Base-by-base conservation (phyloP, 2,797 vertebrate genomes). In the Sarcoramphus papa region DNA sequence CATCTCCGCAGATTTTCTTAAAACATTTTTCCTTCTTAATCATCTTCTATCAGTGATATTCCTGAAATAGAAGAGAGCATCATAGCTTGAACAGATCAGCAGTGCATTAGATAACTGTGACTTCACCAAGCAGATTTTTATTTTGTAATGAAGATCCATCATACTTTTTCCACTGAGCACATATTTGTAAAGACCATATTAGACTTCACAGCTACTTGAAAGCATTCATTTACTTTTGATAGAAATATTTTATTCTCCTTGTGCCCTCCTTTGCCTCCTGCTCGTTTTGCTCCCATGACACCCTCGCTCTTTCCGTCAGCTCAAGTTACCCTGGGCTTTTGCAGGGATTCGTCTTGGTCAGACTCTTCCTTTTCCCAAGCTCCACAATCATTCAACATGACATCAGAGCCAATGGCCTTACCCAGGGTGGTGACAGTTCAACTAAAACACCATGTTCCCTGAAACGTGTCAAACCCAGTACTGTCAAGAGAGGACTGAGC, bases 371-470 rank as follows among this genome's bases (percentile, higher is more conserved):
- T 19, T 70, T 65, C 35, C 21, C 25, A 48, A 56, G 15, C 6
- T 50, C 50, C 43, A 51, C 31, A 70, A 6, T 17, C 30, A 51
- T 74, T 64, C 28, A 11, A 4, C 35, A 28, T n/a, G 24, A 7
- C 11, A 23, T 27, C 31, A 60, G 14, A 14, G 45, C 30, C 43
- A 9, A 20, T 3, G 5, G 17, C 47, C 53, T 77, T 37, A 51
- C 22, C 21, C 64, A 60, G 28, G 5, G 2, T 8, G 19, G 47
- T 77, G 50, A 45, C 14, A 25, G 50, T 35, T 43, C 41, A 57
- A 2, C 35, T 75, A 65, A 48, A 81, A 48, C 37, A 48, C 12
- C 0, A 0, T 1, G 7, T 30, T 64, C 53, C 25, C 1, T 48
- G 64, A 37, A 57, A 24, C 1, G 1, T 12, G 3, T 47, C 70